Percentiles rank a stretch among this genome's conserved stretches.
These are phyloP conservation scores for Plebejus argus DNA, from an alignment of 2,888 invertebrate species.

Conservation along the genomic window DNA sequence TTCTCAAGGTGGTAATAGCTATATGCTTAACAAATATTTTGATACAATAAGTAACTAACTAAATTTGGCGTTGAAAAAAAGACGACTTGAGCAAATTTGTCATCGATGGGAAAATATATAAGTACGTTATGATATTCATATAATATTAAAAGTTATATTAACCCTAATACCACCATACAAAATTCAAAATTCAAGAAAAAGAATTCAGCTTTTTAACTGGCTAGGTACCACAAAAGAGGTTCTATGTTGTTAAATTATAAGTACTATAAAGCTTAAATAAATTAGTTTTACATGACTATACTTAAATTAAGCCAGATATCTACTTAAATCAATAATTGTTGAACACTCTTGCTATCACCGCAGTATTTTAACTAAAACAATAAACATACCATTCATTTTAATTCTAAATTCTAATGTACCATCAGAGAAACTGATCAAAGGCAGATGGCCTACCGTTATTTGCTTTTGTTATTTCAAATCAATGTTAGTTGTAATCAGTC, in stretches of 20 bases:
- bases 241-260: background rate
- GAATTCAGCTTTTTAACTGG: too few relatives aligned
- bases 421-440: background rate
- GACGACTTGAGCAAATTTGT: background rate
- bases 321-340: background rate
- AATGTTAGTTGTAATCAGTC: too few relatives aligned
- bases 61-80: background rate
- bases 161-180: too few relatives aligned
- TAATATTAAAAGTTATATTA: too few relatives aligned
- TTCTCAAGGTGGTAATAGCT: background rate
- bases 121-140: too few relatives aligned
- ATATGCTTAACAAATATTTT: background rate
- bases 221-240: too few relatives aligned
- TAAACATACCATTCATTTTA: background rate
- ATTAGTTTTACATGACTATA: background rate
- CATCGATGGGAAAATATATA: background rate
- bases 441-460: background rate
- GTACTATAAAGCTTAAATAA: background rate
- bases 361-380: background rate
- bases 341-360: background rate
- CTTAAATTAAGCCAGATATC: background rate
- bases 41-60: background rate
- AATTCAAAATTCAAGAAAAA: too few relatives aligned
- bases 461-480: background rate
- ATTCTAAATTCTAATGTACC: too few relatives aligned